These are phyloP conservation scores for Littorina saxatilis DNA, from an alignment of 1,140 invertebrate species.

Conservation along the genomic window DNA sequence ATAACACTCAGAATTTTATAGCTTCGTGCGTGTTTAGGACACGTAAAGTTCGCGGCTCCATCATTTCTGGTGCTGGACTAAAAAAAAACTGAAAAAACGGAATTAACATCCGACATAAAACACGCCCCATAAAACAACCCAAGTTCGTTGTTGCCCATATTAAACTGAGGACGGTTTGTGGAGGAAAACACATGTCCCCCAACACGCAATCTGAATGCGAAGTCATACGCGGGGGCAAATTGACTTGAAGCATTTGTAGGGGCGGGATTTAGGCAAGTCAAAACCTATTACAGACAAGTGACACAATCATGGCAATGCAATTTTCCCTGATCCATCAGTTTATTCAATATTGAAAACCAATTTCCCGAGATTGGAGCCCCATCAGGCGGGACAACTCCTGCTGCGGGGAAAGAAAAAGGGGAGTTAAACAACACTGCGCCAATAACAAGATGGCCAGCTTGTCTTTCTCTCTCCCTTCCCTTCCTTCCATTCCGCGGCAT, in stretches of 20 bases:
- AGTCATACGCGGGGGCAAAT: slow-evolving; percentile 50
- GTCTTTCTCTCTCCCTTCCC: slow-evolving; percentile 14
- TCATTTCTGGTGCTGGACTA: neutral
- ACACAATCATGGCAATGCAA: slow-evolving; percentile 51
- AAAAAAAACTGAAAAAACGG: slow-evolving; percentile 15
- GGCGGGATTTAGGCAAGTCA: slow-evolving; percentile 41
- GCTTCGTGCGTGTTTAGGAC: neutral
- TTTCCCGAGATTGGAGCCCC: slow-evolving; percentile 43
- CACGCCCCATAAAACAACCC: neutral
- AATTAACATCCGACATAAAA: slow-evolving; percentile 19
- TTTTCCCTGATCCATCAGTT: slow-evolving; percentile 51
- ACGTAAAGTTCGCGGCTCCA: neutral
- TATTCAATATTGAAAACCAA: slow-evolving; percentile 55
- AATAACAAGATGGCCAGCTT: slow-evolving; percentile 14
- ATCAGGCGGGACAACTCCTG: slow-evolving; percentile 30
- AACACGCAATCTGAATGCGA: slow-evolving; percentile 50
- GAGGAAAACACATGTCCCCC: slow-evolving; percentile 28
- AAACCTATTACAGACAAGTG: slow-evolving; percentile 50
- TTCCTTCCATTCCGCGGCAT: too few relatives aligned
- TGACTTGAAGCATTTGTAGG: slow-evolving; percentile 47
- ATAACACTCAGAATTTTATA: slow-evolving; percentile 13
- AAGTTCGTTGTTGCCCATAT: neutral
- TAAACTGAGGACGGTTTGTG: slow-evolving; percentile 11
- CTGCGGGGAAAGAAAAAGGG: neutral
- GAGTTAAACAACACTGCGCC: slow-evolving; percentile 29